Evolutionary conservation across 2,888 invertebrate genomes (phyloP).

Genomic region (Hyalella azteca): DNA sequence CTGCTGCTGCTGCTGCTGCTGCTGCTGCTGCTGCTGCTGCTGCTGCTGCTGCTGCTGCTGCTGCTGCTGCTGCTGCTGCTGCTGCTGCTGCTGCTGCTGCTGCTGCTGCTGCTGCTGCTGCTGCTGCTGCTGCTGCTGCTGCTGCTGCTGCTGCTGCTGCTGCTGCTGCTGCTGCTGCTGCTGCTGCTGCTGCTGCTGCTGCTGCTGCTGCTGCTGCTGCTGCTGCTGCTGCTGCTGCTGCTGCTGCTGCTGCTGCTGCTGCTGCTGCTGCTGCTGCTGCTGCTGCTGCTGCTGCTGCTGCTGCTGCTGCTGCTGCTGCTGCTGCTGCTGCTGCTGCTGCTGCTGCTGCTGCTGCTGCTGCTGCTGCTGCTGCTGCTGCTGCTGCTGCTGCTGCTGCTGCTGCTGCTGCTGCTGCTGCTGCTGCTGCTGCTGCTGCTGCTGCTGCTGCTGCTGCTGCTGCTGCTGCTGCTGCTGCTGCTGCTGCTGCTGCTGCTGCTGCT

Average conservation of each 20-base stretch:
- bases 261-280: neutral
- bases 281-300: neutral
- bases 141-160: neutral
- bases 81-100: neutral
- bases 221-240: neutral
- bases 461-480: neutral
- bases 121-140: neutral
- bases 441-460: neutral
- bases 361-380: neutral
- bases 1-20: neutral
- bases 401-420: neutral
- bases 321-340: neutral
- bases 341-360: neutral
- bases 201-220: neutral
- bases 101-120: neutral
- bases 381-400: neutral
- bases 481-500: neutral
- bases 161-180: neutral
- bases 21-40: neutral
- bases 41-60: neutral
- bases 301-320: neutral
- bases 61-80: conserved; percentile 5
- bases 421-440: neutral
- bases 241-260: neutral
- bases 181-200: neutral